phyloP scores from a whole-genome alignment of 2,797 vertebrate species.

The Sebastiscus albofasciatus region DNA sequence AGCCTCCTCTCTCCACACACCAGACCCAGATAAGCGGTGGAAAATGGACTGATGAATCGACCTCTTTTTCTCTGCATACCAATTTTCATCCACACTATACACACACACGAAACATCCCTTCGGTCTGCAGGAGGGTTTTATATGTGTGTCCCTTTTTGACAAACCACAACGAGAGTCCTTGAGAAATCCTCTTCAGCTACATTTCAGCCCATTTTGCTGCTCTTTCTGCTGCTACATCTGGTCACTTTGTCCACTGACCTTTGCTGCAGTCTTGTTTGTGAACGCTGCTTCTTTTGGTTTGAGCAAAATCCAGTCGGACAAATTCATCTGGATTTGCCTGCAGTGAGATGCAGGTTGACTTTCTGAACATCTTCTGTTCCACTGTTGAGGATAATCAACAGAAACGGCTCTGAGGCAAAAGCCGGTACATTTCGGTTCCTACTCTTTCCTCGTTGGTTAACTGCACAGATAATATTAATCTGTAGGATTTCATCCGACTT shows the following conservation, averaged over 20 bases:
- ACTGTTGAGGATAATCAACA: too few relatives aligned
- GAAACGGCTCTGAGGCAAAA: not conserved
- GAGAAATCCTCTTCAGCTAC: not conserved
- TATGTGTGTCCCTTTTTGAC: not conserved
- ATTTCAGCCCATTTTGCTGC: not conserved
- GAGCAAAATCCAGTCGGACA: not conserved
- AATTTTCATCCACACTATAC: not conserved
- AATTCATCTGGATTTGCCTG: not conserved
- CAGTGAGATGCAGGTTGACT: not conserved
- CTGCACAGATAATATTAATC: not conserved
- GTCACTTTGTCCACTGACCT: constrained; percentile 21
- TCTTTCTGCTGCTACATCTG: not conserved
- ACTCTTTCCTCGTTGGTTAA: not conserved
- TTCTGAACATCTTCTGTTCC: not conserved
- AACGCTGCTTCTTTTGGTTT: not conserved
- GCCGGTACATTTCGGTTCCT: not conserved
- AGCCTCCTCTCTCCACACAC: not conserved
- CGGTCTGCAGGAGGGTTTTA: not conserved
- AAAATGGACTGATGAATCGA: not conserved
- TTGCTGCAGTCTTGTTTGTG: constrained; percentile 1
- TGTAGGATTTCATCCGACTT: not conserved
- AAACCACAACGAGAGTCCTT: not conserved
- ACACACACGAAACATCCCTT: not conserved
- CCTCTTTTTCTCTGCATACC: not conserved
- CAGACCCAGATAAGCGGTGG: not conserved